A percentile compares a stretch with the other conserved stretches of the same genome.
These are phyloP conservation scores for Heliconius erato DNA, from an alignment of 2,888 invertebrate species.

Conservation along the genomic window DNA sequence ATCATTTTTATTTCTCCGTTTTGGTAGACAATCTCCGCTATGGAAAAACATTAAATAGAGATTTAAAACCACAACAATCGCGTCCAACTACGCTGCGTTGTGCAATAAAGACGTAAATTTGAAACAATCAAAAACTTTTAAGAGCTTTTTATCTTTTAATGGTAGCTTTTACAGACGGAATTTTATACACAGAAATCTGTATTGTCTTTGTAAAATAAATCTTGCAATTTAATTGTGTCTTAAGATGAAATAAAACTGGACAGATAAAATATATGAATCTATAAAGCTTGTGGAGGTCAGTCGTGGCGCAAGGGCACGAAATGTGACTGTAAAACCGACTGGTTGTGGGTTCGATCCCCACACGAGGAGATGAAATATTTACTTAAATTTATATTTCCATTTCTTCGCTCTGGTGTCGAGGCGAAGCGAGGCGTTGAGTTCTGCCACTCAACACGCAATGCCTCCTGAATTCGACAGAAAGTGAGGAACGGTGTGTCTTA, in stretches of 20 bases:
- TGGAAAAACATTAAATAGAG: neutral
- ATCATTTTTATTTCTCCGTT: too few species aligned
- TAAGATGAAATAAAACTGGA: conserved; percentile 6
- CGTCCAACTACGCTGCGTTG: neutral
- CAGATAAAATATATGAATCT: neutral
- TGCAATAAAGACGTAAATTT: conserved; percentile 28
- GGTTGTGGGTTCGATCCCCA: too few species aligned
- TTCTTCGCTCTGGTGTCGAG: too few species aligned
- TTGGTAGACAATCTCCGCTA: too few species aligned
- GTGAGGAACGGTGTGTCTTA: too few species aligned
- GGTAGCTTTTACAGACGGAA: conserved; percentile 19
- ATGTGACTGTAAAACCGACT: too few species aligned
- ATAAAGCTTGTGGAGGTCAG: neutral
- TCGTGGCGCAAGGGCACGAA: too few species aligned
- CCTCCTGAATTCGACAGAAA: too few species aligned
- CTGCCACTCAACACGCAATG: too few species aligned
- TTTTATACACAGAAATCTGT: conserved; percentile 18
- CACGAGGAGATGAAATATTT: too few species aligned
- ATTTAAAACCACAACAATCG: neutral
- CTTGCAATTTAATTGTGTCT: conserved; percentile 15
- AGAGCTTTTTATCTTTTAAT: conserved; percentile 35
- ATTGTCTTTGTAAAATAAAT: conserved; percentile 25
- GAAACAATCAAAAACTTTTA: conserved; percentile 32
- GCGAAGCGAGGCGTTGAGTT: too few species aligned
- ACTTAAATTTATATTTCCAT: too few species aligned